These are phyloP conservation scores for Drosophila arawakana DNA, from an alignment of 1,140 invertebrate species.

Conservation along the genomic window DNA sequence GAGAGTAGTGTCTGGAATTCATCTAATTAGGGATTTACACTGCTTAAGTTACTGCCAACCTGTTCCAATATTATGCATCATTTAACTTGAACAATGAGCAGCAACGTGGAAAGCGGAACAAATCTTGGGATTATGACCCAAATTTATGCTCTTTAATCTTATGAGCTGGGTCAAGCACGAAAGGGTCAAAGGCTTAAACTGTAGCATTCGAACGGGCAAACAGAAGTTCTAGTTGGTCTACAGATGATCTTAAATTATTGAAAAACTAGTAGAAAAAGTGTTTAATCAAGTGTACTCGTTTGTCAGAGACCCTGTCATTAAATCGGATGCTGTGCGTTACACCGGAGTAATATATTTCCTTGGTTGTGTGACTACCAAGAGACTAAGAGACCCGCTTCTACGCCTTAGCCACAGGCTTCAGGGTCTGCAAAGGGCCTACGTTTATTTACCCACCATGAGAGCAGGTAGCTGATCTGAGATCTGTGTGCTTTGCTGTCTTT, in stretches of 20 bases:
- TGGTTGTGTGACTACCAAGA: too few species aligned
- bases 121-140: neutral
- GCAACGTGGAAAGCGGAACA: neutral
- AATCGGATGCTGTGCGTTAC: too few species aligned
- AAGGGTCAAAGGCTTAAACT: slow-evolving; percentile 71
- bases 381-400: too few species aligned
- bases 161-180: slow-evolving; percentile 10
- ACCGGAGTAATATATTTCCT: too few species aligned
- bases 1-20: neutral
- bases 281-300: too few species aligned
- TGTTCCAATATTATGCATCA: slow-evolving; percentile 68
- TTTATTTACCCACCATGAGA: slow-evolving; percentile 1
- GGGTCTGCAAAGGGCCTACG: neutral
- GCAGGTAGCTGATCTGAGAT: slow-evolving; percentile 25
- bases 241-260: neutral
- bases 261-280: neutral
- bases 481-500: neutral
- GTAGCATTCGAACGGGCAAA: slow-evolving; percentile 67
- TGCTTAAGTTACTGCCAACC: slow-evolving; percentile 42
- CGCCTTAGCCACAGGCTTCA: too few species aligned
- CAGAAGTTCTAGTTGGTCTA: slow-evolving; percentile 27
- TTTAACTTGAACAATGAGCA: slow-evolving; percentile 51
- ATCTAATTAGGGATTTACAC: neutral
- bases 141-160: neutral
- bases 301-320: too few species aligned